Conservation (phyloP, 2,797 vertebrate species). For the Pseudochirops cupreus region DNA sequence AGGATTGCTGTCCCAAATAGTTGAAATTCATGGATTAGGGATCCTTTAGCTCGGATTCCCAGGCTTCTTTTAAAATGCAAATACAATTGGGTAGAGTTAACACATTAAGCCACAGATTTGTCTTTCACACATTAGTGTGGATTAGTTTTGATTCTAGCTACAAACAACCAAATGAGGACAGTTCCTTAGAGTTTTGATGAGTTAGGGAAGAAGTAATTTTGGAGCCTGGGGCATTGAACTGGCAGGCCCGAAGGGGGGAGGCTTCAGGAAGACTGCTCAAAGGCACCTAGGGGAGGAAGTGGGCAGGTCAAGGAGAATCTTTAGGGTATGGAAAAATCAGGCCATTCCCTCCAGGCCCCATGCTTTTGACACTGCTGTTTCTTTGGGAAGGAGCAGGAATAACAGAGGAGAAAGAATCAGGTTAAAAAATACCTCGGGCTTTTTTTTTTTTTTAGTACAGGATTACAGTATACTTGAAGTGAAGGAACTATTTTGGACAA, state of each 20-base stretch:
- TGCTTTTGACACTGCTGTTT: not conserved
- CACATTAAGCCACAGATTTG: not conserved
- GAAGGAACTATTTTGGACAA: not conserved
- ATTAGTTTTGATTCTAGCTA: not conserved
- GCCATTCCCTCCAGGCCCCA: not conserved
- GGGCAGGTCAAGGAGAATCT: not conserved
- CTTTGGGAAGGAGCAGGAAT: not conserved
- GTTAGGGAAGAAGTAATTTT: not conserved
- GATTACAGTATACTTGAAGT: not conserved
- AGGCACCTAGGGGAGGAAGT: not conserved
- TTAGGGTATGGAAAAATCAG: not conserved
- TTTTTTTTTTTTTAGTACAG: not conserved
- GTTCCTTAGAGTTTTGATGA: not conserved
- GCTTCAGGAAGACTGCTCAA: not conserved
- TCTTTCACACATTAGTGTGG: not conserved
- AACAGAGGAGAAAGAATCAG: not conserved
- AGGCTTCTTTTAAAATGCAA: slow-evolving; percentile 5
- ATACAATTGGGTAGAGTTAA: not conserved
- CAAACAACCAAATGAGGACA: not conserved
- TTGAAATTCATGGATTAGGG: not conserved
- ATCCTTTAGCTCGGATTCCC: not conserved
- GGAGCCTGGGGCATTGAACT: not conserved
- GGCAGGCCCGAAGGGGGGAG: not conserved
- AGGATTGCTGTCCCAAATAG: not conserved
- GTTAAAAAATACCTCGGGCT: not conserved